Base-by-base conservation (phyloP, 2,888 invertebrate species). In the Coleophora deauratella region DNA sequence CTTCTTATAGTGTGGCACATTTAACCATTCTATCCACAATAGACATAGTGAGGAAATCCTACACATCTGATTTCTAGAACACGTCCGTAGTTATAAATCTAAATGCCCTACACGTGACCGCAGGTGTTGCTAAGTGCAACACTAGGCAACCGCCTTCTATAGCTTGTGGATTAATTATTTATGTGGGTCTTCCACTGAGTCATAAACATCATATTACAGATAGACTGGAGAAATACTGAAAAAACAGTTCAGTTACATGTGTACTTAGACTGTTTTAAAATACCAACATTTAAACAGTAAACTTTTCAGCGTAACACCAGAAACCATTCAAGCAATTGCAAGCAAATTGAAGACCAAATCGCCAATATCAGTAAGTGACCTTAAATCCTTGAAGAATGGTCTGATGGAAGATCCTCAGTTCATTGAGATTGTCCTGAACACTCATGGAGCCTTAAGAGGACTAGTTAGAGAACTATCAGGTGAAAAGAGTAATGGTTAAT, bases 401-500 rank as follows among this genome's bases (percentile, higher is more conserved):
- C 53, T 85, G 6, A 62, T 78, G 38, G 67, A 87, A 53, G 75
- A 80, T 42, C 64, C 43, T 0, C 49, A 52, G 6, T 55, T 70
- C 41, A 67, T 69, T 33, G 57, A 65, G 41, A 35, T 69, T 7
- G 58, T 81, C 7, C 47, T 85, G n/a, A 59, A 59, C 28, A 62
- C 59, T 1, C 59, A 74, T 3, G 85, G 87, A 13, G 72, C 85
- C 9, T 47, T 89, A 28, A 66, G 80, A 44, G 84, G 87, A 0
- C 50, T 90, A 11, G 77, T 86, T 1, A 72, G 88, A 13, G 88
- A 89, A 54, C 52, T 90, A 11, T 71, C 85, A 52, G 82, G 87
- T 86, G 21, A 3, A 21, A 21, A 21, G 21, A 21, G 21, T 4
- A n/a, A n/a, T n/a, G n/a, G n/a, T n/a, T n/a, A n/a, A n/a, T n/a